Conservation (phyloP, 2,113 vertebrate genomes). For the Triplophysa dalaica region DNA sequence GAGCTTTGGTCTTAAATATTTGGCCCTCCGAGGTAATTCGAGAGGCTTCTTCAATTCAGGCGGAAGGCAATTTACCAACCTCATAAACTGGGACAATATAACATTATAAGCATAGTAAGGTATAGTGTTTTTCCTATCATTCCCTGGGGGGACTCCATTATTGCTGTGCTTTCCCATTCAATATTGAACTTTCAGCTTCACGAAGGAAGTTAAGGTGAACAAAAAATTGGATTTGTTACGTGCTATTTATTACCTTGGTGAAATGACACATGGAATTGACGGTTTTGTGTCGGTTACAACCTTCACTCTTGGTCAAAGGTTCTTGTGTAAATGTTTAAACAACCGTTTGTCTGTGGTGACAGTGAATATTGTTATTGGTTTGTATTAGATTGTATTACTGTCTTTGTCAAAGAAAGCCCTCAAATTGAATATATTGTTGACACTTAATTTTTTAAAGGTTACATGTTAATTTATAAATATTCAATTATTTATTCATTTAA, state of each 20-base stretch:
- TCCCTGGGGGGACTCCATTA: slow-evolving; percentile 28
- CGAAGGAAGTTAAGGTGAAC: slow-evolving; percentile 15
- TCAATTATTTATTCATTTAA: too few relatives aligned
- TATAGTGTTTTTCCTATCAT: slow-evolving; percentile 20
- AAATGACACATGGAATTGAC: neutral
- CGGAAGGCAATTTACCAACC: slow-evolving; percentile 40
- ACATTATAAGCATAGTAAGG: slow-evolving; percentile 45
- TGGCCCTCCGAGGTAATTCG: slow-evolving; percentile 41
- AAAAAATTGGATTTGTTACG: slow-evolving; percentile 25
- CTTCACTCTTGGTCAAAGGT: neutral
- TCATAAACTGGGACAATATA: slow-evolving; percentile 39
- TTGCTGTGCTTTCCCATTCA: slow-evolving; percentile 22
- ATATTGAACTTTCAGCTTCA: slow-evolving; percentile 23
- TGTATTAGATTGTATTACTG: neutral
- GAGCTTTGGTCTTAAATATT: slow-evolving; percentile 48
- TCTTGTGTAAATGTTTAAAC: neutral
- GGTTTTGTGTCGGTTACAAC: neutral
- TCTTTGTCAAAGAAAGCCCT: neutral
- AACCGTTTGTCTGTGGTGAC: neutral
- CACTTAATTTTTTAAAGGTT: too few relatives aligned
- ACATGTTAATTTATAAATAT: too few relatives aligned
- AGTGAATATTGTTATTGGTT: neutral
- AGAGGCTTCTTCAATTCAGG: slow-evolving; percentile 30
- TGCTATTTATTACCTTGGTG: slow-evolving; percentile 10
- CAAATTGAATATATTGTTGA: neutral